phyloP scores from a whole-genome alignment of 1,140 invertebrate species.

The Mya arenaria region DNA sequence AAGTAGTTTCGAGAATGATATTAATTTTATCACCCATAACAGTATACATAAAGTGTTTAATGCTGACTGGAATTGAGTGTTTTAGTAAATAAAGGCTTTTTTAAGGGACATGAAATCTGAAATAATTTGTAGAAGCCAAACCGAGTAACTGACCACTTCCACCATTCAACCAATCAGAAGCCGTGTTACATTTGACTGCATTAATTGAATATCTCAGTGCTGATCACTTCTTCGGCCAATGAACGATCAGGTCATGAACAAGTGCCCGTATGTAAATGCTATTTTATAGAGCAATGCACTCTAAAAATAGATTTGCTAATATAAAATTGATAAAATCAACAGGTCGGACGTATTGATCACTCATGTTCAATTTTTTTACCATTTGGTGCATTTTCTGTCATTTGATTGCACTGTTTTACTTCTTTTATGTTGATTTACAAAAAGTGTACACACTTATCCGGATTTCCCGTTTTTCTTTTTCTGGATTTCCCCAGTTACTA shows the following conservation, averaged over 20 bases:
- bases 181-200: neutral
- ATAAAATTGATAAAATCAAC: conserved; percentile 4
- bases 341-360: neutral
- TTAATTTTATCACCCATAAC: neutral
- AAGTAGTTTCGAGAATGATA: neutral
- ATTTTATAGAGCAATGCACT: conserved; percentile 24
- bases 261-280: conserved; percentile 56
- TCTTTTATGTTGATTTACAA: neutral
- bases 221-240: conserved; percentile 51
- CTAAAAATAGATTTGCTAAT: conserved; percentile 43
- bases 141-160: no score
- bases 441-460: conserved; percentile 7
- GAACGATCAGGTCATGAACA: conserved; percentile 52
- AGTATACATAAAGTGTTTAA: neutral
- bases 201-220: conserved; percentile 57
- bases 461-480: neutral
- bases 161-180: conserved; percentile 39
- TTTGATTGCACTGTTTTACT: neutral
- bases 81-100: neutral
- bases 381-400: neutral
- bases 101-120: neutral
- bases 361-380: neutral
- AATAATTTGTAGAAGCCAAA: no score
- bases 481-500: conserved; percentile 52
- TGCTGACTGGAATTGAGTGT: neutral